A percentile compares a stretch with the other conserved stretches of the same genome.
Evolutionary conservation across 2,113 vertebrate genomes (phyloP).

Genomic region (Cyphomyrus plagiostoma): DNA sequence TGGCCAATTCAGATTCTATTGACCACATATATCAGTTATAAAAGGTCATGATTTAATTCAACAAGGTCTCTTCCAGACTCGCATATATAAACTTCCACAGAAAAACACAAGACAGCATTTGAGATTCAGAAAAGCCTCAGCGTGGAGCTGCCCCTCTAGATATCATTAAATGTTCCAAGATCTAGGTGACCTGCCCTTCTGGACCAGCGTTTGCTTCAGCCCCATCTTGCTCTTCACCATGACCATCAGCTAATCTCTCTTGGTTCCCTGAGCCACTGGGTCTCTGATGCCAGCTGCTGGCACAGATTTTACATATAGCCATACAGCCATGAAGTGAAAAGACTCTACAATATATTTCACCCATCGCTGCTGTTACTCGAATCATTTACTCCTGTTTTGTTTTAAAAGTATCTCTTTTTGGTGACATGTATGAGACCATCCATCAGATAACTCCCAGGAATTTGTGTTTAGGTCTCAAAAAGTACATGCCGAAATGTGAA

Average conservation of each 20-base stretch:
- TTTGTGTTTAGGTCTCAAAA: slow-evolving; percentile 4
- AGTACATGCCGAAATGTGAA: not conserved
- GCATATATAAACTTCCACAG: not conserved
- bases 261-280: not conserved
- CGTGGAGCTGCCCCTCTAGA: not conserved
- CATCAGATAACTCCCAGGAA: not conserved
- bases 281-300: not conserved
- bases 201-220: not conserved
- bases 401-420: not conserved
- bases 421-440: not conserved
- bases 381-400: not conserved
- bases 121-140: not conserved
- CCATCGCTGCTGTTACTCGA: not conserved
- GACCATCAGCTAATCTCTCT: not conserved
- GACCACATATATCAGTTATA: not conserved
- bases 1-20: not conserved
- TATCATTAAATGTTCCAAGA: not conserved
- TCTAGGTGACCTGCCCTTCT: not conserved
- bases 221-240: not conserved
- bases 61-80: not conserved
- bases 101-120: not conserved
- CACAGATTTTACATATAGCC: not conserved
- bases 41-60: not conserved
- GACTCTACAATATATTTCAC: not conserved
- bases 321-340: not conserved